Base-by-base conservation (phyloP, 2,113 vertebrate species). In the Macrotus californicus region DNA sequence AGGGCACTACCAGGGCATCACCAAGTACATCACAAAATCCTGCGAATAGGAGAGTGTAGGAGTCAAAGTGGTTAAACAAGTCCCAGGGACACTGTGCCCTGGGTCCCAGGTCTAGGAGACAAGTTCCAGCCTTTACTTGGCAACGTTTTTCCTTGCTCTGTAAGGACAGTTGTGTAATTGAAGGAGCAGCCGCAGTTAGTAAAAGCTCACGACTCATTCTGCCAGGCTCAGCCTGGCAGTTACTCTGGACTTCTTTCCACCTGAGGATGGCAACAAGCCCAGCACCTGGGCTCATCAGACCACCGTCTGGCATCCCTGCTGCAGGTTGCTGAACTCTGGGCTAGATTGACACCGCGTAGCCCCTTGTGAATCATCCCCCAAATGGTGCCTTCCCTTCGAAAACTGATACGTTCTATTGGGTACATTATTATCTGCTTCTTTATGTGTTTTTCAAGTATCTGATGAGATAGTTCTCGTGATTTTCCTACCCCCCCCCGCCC, bases 301-400 rank as follows among this genome's bases (percentile, higher is more conserved):
- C 59, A 54, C 95, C 12, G 50, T 96, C 97, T 97, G 95, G 88
- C 95, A 80, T 77, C 93, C 79, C 93, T 95, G 92, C 95, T 76
- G 86, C 82, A 94, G 87, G 91, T 95, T 81, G 7, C 86, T 77
- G 90, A 93, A 88, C 82, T 61, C 93, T 83, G 29, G 64, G 86
- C 73, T 83, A 43, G 69, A 75, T 19, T 94, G 96, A 96, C 94
- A 94, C 88, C n/a, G 87, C 43, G 75, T 39, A 93, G 66, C 73
- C 81, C 85, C 84, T 61, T 43, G 39, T 61, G 86, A 95, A 54
- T 95, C 50, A 87, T 48, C 73, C 48, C 15, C 64, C 8, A 46
- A 41, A 22, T 79, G 72, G 7, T 39, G 11, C 29, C 43, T 92
- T 88, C n/a, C 84, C n/a, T 96, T 92, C 80, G 61, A 76, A 97